Evolutionary conservation across 2,888 invertebrate genomes (phyloP), one percentile per base, ranked within the genome.

Genomic region (Drosophila austrosaltans): DNA sequence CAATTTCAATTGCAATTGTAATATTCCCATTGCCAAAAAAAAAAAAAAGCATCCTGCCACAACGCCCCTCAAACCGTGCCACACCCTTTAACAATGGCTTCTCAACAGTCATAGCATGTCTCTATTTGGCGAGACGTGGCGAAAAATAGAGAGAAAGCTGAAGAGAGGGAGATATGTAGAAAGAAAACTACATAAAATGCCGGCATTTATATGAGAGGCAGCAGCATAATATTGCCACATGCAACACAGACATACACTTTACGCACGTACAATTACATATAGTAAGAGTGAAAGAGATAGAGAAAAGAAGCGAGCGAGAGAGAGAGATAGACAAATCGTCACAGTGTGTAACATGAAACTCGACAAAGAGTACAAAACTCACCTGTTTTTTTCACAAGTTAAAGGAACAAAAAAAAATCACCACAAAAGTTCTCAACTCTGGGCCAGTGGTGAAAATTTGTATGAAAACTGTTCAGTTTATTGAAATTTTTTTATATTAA

Each of bases 161-260:
- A 0, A 22, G 22, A 39, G 10, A 69, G 28, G 8, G 20, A 44
- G 6, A 28, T 40, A 32, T 12, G 48, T 30, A 40, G 60, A 60
- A 36, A 70, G 5, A 61, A 53, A 59, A 36, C 58, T 63, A 69
- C 66, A 66, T 71, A 64, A 75, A 84, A 84, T 76, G 78, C 85
- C 78, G 83, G 82, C 82, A 73, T 85, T 87, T 85, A 87, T 85
- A 68, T 75, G 80, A 79, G 80, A 79, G 82, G 72, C 72, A 61
- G 87, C 83, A 79, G 76, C 85, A 87, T 85, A 79, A 85, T 85
- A 76, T 82, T 85, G 83, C 79, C 79, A 82, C 80, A 87, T 85
- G 79, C 80, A 82, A 82, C 79, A 80, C 66, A 63, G 39, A 36
- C 8, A 30, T 44, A 61, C 54, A 39, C 28, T 59, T 36, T 44